Evolutionary conservation across 2,888 invertebrate species (phyloP).

Genomic region (Prosapia bicincta): DNA sequence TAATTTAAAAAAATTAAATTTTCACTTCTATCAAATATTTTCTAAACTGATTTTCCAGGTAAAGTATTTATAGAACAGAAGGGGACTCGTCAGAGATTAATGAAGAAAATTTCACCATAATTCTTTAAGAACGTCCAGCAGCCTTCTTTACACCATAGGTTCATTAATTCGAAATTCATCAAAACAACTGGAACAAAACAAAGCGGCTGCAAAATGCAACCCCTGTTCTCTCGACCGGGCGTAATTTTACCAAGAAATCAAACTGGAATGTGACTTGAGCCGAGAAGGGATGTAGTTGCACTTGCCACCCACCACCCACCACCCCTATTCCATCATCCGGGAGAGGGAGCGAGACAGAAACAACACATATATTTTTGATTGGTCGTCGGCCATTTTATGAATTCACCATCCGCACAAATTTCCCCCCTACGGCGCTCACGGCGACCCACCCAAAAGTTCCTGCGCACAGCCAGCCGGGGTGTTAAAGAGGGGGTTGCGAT

Average conservation of each 20-base stretch:
- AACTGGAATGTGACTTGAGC: neutral
- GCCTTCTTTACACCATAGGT: no score
- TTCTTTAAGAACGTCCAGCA: no score
- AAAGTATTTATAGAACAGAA: no score
- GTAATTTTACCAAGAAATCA: neutral
- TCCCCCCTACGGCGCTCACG: constrained; percentile 12
- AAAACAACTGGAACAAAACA: no score
- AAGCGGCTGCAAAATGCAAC: no score
- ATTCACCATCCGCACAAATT: constrained; percentile 33
- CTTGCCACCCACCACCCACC: constrained; percentile 17
- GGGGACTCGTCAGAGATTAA: no score
- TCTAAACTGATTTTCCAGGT: no score
- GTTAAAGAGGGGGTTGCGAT: constrained; percentile 7
- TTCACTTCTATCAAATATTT: no score
- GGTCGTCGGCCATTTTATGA: constrained; percentile 37
- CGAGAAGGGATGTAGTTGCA: neutral
- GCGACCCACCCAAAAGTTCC: neutral
- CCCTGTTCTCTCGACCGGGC: neutral
- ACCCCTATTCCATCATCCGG: constrained; percentile 25
- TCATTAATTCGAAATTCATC: no score
- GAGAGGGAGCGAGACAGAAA: constrained; percentile 26
- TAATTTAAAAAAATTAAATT: no score
- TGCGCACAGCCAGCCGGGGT: constrained; percentile 4
- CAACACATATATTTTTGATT: constrained; percentile 34
- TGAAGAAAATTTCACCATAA: no score